These are phyloP conservation scores for Gymnocheta viridis DNA, from an alignment of 2,888 invertebrate species.

Conservation along the genomic window DNA sequence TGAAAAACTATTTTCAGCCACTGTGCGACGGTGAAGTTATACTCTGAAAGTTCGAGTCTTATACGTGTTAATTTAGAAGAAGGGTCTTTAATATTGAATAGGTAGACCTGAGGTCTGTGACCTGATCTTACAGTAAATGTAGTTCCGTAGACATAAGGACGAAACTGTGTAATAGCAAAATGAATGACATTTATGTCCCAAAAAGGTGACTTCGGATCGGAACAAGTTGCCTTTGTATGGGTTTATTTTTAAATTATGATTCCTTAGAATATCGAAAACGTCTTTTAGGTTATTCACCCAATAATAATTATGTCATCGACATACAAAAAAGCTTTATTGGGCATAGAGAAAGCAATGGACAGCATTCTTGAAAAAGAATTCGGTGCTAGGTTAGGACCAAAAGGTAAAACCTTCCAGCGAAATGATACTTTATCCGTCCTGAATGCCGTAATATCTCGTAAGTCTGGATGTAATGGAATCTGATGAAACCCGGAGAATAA, in stretches of 20 bases:
- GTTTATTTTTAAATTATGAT: background rate
- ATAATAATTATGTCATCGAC: background rate
- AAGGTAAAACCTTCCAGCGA: no score
- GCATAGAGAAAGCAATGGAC: background rate
- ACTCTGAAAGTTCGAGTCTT: conserved; percentile 21
- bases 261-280: background rate
- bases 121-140: conserved; percentile 70
- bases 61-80: conserved; percentile 10
- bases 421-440: no score
- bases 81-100: conserved; percentile 64
- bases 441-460: no score
- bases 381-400: no score
- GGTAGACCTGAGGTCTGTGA: conserved; percentile 71
- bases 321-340: background rate
- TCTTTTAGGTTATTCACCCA: background rate
- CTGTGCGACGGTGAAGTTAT: no score
- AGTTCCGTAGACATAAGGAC: conserved; percentile 65
- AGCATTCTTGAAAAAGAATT: background rate
- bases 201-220: conserved; percentile 10
- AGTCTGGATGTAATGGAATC: no score
- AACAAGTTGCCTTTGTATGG: background rate
- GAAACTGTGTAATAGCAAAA: conserved; percentile 71
- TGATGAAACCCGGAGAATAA: no score
- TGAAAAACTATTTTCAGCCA: no score
- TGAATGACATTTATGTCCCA: conserved; percentile 54